A percentile compares a stretch with the other conserved stretches of the same genome.
Evolutionary conservation across 2,888 invertebrate species (phyloP).

Genomic region (Neoascia interrupta): DNA sequence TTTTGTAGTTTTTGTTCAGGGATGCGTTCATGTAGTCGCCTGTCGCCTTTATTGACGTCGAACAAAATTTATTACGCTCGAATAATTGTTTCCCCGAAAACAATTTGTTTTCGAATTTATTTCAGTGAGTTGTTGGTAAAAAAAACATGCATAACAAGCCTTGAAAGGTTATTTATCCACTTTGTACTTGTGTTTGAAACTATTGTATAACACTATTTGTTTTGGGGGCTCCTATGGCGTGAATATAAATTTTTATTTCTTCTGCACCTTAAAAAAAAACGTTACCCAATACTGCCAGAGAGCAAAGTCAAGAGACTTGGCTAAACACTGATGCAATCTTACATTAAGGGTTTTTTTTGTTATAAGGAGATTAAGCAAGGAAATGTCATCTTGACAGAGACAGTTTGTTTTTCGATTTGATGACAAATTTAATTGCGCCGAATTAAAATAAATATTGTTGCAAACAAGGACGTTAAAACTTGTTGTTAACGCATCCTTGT

Average conservation of each 20-base stretch:
- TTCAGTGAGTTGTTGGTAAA: not conserved
- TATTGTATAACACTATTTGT: slow-evolving; percentile 47
- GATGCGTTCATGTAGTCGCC: slow-evolving; percentile 34
- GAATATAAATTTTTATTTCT: slow-evolving; percentile 31
- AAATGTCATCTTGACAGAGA: not conserved
- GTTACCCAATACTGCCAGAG: slow-evolving; percentile 18
- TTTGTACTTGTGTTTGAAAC: slow-evolving; percentile 43
- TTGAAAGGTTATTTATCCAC: slow-evolving; percentile 52
- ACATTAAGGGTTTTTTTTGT: not conserved
- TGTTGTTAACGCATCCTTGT: slow-evolving; percentile 38
- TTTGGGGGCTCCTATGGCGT: slow-evolving; percentile 31
- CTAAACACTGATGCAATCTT: slow-evolving; percentile 35
- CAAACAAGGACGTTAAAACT: slow-evolving; percentile 51
- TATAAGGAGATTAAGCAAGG: slow-evolving; percentile 2
- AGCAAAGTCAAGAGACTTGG: not conserved
- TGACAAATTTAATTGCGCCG: slow-evolving; percentile 20
- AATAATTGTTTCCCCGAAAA: slow-evolving; percentile 35
- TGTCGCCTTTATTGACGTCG: slow-evolving; percentile 31
- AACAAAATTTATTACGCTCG: slow-evolving; percentile 42
- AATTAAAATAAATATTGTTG: slow-evolving; percentile 32
- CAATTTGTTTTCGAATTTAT: slow-evolving; percentile 23
- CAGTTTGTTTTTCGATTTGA: slow-evolving; percentile 20
- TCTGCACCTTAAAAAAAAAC: no score
- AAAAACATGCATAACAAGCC: slow-evolving; percentile 50
- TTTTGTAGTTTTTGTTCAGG: slow-evolving; percentile 9